phyloP scores from a whole-genome alignment of 2,113 vertebrate species.

The Prolemur simus region DNA sequence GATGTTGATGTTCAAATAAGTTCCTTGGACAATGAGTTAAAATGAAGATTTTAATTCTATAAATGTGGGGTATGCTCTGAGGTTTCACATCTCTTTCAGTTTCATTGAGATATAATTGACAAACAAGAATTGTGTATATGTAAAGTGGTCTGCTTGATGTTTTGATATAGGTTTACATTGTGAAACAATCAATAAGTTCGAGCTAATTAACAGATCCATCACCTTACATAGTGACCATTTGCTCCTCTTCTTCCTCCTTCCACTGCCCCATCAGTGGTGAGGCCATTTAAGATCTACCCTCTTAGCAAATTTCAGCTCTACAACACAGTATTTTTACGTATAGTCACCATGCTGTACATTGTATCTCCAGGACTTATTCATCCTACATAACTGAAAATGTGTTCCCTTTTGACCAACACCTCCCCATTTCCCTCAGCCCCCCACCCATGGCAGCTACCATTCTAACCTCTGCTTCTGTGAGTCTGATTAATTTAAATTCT shows the following conservation, averaged over 20 bases:
- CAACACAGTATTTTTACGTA: background rate
- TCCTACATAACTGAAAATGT: background rate
- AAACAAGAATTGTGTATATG: background rate
- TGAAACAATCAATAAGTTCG: background rate
- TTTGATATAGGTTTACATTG: background rate
- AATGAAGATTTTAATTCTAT: background rate
- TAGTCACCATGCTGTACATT: background rate
- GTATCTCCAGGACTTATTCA: background rate
- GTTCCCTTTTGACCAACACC: background rate
- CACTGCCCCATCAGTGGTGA: background rate
- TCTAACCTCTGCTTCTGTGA: background rate
- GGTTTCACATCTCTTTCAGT: background rate
- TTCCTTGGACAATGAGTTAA: no score
- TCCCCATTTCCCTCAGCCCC: background rate
- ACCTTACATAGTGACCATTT: background rate
- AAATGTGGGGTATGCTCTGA: fast-evolving
- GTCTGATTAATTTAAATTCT: background rate
- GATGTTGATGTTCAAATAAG: background rate
- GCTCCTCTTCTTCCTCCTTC: background rate
- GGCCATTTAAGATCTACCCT: background rate
- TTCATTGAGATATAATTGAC: background rate
- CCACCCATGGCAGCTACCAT: background rate
- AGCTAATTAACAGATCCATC: background rate
- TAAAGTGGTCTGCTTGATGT: background rate
- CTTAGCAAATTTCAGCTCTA: background rate